Base-by-base conservation (phyloP, 2,113 vertebrate genomes). In the Pongo pygmaeus region DNA sequence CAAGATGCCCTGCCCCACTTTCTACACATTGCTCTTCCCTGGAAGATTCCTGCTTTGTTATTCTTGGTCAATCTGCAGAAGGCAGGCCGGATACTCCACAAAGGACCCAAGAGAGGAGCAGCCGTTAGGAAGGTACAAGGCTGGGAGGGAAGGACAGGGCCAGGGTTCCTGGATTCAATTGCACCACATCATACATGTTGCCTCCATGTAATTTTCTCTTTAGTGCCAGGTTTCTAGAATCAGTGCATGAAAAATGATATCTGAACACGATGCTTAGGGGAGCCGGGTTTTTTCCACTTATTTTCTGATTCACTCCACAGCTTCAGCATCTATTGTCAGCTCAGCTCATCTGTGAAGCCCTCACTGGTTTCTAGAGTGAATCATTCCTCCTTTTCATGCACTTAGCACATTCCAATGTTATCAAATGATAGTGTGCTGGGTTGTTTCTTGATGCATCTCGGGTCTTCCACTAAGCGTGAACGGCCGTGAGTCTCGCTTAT, bases 401-500 rank as follows among this genome's bases (percentile, higher is more conserved):
- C 32, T 46, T 3, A 0, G 40, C 43, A 72, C 16, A 4, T 32
- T 46, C 59, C 14, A 38, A 18, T 9, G 4, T 43, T 5, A 38
- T 3, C 38, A 48, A 72, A 1, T 48, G 1, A 48, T 0, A 8
- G 67, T 1, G 6, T 0, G n/a, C 38, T 3, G 23, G 10, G 48
- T 6, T 14, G 10, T 13, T 50, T 55, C 70, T 64, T 27, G 35
- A 9, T 10, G 5, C 9, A 9, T 3, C 84, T 40, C 3, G 0
- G 4, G 25, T 72, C 72, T 50, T 55, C 25, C 9, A 3, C 35
- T 2, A 8, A 69, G 59, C 17, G 0, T 0, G 2, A 22, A 43
- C 0, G 0, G 23, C 1, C 1, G 5, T 3, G 48, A 43, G 17
- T n/a, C 67, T 72, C 3, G 1, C 0, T 50, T 5, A 0, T 13